These are phyloP conservation scores for Synergus itoensis DNA, from an alignment of 2,888 invertebrate species.

Conservation along the genomic window DNA sequence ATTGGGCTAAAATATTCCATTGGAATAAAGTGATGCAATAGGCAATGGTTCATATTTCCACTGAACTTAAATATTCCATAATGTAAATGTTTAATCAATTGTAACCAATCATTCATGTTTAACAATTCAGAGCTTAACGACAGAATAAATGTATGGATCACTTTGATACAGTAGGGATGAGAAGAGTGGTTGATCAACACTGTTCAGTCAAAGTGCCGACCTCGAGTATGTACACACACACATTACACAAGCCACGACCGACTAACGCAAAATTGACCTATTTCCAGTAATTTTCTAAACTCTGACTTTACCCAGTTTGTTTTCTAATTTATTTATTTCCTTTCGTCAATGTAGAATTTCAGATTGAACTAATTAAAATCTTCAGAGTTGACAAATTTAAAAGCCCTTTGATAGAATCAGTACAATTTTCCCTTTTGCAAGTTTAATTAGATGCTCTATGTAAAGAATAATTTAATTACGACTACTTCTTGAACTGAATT, in stretches of 20 bases:
- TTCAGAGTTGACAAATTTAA: too few relatives aligned
- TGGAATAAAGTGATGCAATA: not conserved
- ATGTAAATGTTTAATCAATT: not conserved
- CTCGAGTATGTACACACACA: not conserved
- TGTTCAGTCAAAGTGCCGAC: not conserved
- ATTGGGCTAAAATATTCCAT: not conserved
- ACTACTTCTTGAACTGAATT: not conserved
- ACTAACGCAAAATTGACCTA: not conserved
- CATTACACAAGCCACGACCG: not conserved
- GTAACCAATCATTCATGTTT: not conserved
- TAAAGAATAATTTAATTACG: not conserved
- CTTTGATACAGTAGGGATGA: not conserved
- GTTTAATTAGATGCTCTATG: not conserved
- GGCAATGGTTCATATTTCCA: not conserved
- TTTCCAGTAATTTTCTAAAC: not conserved
- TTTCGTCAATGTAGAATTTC: not conserved
- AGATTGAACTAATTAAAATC: not conserved
- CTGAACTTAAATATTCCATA: not conserved
- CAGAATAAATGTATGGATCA: not conserved
- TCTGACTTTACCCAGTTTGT: not conserved
- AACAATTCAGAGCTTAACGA: not conserved
- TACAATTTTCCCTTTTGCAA: not conserved
- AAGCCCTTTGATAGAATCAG: not conserved
- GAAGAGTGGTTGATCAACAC: not conserved
- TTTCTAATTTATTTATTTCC: not conserved